phyloP scores from a whole-genome alignment of 2,888 invertebrate genomes.

The Gandaritis pyraliata region DNA sequence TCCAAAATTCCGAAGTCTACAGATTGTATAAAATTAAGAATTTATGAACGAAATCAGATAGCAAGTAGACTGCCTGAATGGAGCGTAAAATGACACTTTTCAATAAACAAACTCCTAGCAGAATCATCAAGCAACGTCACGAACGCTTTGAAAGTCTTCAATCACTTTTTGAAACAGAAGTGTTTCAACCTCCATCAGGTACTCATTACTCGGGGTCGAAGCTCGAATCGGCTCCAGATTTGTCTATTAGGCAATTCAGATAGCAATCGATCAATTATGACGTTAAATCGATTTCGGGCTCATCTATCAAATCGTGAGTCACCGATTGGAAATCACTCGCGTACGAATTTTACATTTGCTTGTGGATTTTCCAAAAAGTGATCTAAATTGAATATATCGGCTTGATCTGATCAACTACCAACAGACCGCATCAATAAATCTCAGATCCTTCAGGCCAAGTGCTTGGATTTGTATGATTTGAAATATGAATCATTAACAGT shows the following conservation, averaged over 20 bases:
- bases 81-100: no score
- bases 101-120: no score
- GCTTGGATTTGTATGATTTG: no score
- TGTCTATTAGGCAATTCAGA: constrained; percentile 19
- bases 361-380: background rate
- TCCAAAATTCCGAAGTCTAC: no score
- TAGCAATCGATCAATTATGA: constrained; percentile 22
- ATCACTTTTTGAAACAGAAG: background rate
- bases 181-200: constrained; percentile 1
- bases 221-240: constrained; percentile 1
- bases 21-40: no score
- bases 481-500: no score
- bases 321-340: constrained; percentile 2
- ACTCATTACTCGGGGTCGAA: constrained; percentile 5
- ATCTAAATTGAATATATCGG: background rate
- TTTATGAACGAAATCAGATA: no score
- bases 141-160: background rate
- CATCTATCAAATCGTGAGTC: constrained; percentile 18
- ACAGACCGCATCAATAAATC: no score
- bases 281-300: constrained; percentile 18
- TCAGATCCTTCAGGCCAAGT: no score
- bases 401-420: background rate
- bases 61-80: no score
- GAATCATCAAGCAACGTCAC: background rate
- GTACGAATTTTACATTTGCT: constrained; percentile 1